phyloP scores from a whole-genome alignment of 2,797 vertebrate genomes.

The Silurus lanzhouensis region DNA sequence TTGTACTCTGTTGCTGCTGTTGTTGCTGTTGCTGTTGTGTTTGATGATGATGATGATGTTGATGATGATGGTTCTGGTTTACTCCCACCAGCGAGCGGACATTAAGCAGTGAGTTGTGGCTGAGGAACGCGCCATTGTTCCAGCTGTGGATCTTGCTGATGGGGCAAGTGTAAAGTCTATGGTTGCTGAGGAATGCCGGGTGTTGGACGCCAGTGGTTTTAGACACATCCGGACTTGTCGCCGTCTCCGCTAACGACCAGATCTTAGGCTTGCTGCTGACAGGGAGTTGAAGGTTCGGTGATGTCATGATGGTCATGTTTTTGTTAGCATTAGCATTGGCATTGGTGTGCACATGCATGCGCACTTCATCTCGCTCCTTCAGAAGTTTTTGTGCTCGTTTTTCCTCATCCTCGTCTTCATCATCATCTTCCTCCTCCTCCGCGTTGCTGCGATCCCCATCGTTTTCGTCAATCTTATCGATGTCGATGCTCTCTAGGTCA shows the following conservation, averaged over 20 bases:
- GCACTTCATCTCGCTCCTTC: slow-evolving; percentile 83
- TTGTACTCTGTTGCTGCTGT: slow-evolving; percentile 79
- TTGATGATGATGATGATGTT: slow-evolving; percentile 79
- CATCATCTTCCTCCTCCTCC: slow-evolving; percentile 87
- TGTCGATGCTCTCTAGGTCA: slow-evolving; percentile 95
- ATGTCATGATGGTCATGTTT: slow-evolving; percentile 79
- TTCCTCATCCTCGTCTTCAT: slow-evolving; percentile 81
- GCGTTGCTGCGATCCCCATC: slow-evolving; percentile 96
- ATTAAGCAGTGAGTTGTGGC: slow-evolving; percentile 93
- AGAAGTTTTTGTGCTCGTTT: slow-evolving; percentile 79
- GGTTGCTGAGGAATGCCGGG: slow-evolving; percentile 93
- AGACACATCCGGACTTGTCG: slow-evolving; percentile 90
- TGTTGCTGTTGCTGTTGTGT: slow-evolving; percentile 73
- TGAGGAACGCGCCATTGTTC: slow-evolving; percentile 94
- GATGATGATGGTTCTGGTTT: slow-evolving; percentile 85
- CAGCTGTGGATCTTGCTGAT: slow-evolving; percentile 99
- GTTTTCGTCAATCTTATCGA: slow-evolving; percentile 95
- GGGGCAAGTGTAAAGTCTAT: slow-evolving; percentile 98
- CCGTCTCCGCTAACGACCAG: slow-evolving; percentile 97
- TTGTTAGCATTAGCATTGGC: slow-evolving; percentile 11
- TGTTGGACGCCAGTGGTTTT: slow-evolving; percentile 89
- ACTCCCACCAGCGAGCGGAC: slow-evolving; percentile 95
- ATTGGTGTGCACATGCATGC: slow-evolving; percentile 67
- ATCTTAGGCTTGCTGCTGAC: slow-evolving; percentile 95
- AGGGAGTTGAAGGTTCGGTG: slow-evolving; percentile 85